Conservation (phyloP, 2,797 vertebrate genomes). For the Smutsia gigantea region DNA sequence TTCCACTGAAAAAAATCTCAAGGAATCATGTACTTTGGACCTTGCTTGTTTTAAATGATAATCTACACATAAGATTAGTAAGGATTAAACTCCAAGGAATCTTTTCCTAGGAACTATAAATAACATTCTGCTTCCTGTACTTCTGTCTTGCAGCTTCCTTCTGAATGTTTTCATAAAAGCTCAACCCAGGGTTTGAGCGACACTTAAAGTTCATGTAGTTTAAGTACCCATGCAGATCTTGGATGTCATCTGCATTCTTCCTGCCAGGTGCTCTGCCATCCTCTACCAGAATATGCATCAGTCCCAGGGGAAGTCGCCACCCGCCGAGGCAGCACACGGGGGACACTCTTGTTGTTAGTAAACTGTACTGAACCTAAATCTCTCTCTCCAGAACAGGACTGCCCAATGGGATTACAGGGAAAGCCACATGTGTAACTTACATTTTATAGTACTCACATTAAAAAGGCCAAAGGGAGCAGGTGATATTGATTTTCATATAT, state of each 20-base stretch:
- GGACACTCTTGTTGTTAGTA: neutral
- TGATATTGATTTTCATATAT: neutral
- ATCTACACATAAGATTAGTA: slow-evolving; percentile 1
- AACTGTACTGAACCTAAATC: neutral
- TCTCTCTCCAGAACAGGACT: neutral
- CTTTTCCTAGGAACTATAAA: neutral
- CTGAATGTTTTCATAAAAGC: neutral
- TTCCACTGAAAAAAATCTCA: neutral
- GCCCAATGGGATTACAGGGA: neutral
- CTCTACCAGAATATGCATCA: neutral
- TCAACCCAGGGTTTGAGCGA: neutral
- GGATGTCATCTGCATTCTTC: neutral
- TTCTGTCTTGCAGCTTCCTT: slow-evolving; percentile 9
- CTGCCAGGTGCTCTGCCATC: neutral
- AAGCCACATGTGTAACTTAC: neutral
- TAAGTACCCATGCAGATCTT: neutral
- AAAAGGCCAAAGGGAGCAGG: slow-evolving; percentile 29
- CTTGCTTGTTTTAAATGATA: slow-evolving; percentile 28
- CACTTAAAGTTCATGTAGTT: neutral
- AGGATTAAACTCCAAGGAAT: neutral
- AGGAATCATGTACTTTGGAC: neutral
- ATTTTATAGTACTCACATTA: neutral
- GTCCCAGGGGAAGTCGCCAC: neutral
- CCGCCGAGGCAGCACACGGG: neutral
- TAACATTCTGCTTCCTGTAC: neutral